phyloP scores from a whole-genome alignment of 2,797 vertebrate species.

The Mormyrops attenuatus region DNA sequence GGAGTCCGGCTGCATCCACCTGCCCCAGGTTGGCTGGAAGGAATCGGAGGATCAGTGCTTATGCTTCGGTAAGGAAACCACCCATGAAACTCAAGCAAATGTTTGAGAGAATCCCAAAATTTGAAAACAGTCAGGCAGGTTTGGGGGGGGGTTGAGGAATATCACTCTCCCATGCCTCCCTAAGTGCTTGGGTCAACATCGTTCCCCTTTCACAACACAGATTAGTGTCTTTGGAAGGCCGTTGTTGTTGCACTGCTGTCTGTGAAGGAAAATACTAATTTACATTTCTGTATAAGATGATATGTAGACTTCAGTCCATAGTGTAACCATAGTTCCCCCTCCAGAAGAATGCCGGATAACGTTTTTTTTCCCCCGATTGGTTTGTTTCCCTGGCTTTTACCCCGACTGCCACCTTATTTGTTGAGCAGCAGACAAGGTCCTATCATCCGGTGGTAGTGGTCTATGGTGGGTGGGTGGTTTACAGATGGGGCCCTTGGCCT shows the following conservation, averaged over 20 bases:
- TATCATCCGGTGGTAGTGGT: not conserved
- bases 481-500: not conserved
- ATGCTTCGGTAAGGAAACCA: not conserved
- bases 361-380: not conserved
- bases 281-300: not conserved
- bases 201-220: not conserved
- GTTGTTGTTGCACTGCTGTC: not conserved
- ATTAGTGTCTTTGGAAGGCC: not conserved
- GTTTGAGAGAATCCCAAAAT: not conserved
- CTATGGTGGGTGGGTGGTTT: not conserved
- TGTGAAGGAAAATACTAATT: not conserved
- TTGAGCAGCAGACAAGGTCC: constrained; percentile 24
- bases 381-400: constrained; percentile 12
- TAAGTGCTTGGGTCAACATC: not conserved
- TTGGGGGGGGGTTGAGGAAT: not conserved
- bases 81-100: not conserved
- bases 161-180: not conserved
- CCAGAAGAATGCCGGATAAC: not conserved
- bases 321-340: not conserved
- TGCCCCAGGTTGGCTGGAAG: not conserved
- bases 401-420: constrained; percentile 14
- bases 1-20: not conserved
- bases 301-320: constrained; percentile 8
- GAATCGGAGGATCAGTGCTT: not conserved
- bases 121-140: not conserved